phyloP scores from a whole-genome alignment of 1,140 invertebrate species.

The Pseudomyrmex cubaensis region DNA sequence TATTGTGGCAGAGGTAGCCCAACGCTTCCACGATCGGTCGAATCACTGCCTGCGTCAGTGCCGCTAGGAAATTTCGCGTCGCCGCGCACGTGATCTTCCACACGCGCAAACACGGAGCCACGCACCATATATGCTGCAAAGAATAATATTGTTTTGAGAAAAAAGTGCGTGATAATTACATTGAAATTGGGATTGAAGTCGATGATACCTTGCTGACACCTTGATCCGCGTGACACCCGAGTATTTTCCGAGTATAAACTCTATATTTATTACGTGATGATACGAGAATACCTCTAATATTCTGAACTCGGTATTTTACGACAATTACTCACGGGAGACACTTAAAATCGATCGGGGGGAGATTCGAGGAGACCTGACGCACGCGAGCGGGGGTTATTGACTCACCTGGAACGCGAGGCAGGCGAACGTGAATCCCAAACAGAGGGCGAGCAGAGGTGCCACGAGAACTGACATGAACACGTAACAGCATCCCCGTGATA shows the following conservation, averaged over 20 bases:
- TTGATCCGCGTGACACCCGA: too few relatives aligned
- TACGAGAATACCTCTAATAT: background rate
- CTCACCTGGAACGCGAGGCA: constrained; percentile 90
- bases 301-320: background rate
- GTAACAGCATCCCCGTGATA: constrained; percentile 90
- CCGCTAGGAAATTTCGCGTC: constrained; percentile 86
- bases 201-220: too few relatives aligned
- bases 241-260: too few relatives aligned
- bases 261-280: too few relatives aligned
- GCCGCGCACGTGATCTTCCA: constrained; percentile 89
- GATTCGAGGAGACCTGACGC: constrained; percentile 10
- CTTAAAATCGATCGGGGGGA: constrained; percentile 3
- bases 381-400: constrained; percentile 29
- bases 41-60: constrained; percentile 87
- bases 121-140: constrained; percentile 91
- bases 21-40: constrained; percentile 87
- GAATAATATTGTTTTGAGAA: background rate
- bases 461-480: constrained; percentile 88
- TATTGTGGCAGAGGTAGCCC: constrained; percentile 88
- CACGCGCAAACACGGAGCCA: constrained; percentile 88
- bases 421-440: constrained; percentile 90
- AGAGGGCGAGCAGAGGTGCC: constrained; percentile 89
- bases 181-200: too few relatives aligned
- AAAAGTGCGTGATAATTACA: background rate
- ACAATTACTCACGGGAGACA: background rate